Conservation (phyloP, 2,113 vertebrate genomes). For the Megaceryle maxima region DNA sequence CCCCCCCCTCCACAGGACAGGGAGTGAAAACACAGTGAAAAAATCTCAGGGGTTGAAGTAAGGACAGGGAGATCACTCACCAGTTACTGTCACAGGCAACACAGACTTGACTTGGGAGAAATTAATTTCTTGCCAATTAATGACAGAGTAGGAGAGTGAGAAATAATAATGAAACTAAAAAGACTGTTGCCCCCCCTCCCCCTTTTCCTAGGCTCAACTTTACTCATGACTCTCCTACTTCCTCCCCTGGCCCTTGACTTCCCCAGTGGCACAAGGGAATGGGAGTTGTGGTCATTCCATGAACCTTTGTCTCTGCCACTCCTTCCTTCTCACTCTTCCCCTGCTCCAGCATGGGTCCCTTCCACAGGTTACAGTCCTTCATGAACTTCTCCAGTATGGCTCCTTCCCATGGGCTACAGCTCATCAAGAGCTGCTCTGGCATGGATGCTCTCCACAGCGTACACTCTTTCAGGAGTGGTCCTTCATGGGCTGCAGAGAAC, state of each 20-base stretch:
- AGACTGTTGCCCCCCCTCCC: neutral
- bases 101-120: neutral
- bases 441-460: no score
- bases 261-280: neutral
- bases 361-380: neutral
- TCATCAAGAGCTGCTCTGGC: neutral
- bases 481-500: neutral
- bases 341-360: neutral
- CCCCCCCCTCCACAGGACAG: neutral
- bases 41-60: fast-evolving
- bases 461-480: neutral
- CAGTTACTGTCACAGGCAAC: neutral
- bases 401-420: neutral
- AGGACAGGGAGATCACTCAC: neutral
- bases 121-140: neutral
- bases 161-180: neutral
- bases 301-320: neutral
- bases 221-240: neutral
- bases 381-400: neutral
- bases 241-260: fast-evolving
- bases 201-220: neutral
- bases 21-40: neutral
- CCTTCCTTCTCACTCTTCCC: neutral
- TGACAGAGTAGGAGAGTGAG: neutral
- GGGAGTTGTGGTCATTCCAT: neutral